Conservation (phyloP, 2,113 vertebrate genomes). For the Orientallactaga bullata region DNA sequence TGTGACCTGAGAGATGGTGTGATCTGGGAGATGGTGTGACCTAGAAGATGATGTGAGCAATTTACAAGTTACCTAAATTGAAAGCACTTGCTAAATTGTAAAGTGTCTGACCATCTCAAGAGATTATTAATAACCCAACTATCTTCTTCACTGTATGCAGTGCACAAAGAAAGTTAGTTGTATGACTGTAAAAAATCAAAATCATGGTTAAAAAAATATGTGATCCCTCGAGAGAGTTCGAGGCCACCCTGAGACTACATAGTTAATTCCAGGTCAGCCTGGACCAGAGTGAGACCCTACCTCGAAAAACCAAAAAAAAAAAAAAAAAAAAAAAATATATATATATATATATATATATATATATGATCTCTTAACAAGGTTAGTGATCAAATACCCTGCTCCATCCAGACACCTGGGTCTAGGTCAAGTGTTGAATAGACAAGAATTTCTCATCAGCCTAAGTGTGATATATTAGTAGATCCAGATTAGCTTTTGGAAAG, state of each 20-base stretch:
- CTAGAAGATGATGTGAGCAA: neutral
- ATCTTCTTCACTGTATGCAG: neutral
- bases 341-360: no score
- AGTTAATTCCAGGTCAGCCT: no score
- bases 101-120: neutral
- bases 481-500: neutral
- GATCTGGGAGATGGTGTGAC: neutral
- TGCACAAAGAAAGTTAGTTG: neutral
- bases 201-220: neutral
- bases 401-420: neutral
- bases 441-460: neutral
- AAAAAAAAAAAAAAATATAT: no score
- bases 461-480: neutral
- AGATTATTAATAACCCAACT: neutral
- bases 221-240: neutral
- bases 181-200: slow-evolving; percentile 33
- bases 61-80: neutral
- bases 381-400: neutral
- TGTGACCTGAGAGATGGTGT: no score
- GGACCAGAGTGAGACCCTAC: no score
- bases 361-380: neutral
- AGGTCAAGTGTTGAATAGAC: neutral
- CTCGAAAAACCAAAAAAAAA: no score
- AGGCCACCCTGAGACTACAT: no score
- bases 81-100: neutral